Percentiles rank a stretch among this genome's conserved stretches.
Conservation (phyloP, 2,113 vertebrate genomes). For the Brachyhypopomus occidentalis region DNA sequence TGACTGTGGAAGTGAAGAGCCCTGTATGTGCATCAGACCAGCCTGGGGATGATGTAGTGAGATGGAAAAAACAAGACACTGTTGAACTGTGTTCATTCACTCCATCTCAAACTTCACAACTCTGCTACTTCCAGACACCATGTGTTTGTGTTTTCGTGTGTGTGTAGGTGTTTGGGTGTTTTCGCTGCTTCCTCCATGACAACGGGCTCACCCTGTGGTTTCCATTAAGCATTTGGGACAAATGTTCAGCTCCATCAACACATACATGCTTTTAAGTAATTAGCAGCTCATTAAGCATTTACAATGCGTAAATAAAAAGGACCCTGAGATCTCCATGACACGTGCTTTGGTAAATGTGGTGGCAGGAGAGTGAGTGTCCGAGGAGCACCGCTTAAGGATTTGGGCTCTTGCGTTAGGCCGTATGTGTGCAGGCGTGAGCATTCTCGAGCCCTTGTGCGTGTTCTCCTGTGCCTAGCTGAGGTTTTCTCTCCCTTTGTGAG, state of each 20-base stretch:
- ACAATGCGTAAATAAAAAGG: background rate
- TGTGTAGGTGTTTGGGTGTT: constrained; percentile 1
- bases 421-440: constrained; percentile 14
- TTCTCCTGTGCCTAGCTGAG: background rate
- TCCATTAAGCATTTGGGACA: constrained; percentile 19
- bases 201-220: constrained; percentile 23
- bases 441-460: background rate
- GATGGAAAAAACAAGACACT: background rate
- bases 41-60: background rate
- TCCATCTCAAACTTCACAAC: background rate
- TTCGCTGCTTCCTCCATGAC: background rate
- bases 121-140: background rate
- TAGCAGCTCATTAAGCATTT: background rate
- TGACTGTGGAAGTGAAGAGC: constrained; percentile 20
- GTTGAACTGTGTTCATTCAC: no score
- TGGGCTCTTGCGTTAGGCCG: background rate
- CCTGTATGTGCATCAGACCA: background rate
- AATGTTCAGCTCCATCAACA: constrained; percentile 21
- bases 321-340: constrained; percentile 5
- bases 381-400: background rate
- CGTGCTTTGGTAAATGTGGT: background rate
- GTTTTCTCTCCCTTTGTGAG: background rate
- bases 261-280: background rate
- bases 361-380: background rate
- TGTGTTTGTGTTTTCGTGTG: background rate